These are phyloP conservation scores for Ophthalmolycus amberensis DNA, from an alignment of 2,113 vertebrate genomes.

Conservation along the genomic window DNA sequence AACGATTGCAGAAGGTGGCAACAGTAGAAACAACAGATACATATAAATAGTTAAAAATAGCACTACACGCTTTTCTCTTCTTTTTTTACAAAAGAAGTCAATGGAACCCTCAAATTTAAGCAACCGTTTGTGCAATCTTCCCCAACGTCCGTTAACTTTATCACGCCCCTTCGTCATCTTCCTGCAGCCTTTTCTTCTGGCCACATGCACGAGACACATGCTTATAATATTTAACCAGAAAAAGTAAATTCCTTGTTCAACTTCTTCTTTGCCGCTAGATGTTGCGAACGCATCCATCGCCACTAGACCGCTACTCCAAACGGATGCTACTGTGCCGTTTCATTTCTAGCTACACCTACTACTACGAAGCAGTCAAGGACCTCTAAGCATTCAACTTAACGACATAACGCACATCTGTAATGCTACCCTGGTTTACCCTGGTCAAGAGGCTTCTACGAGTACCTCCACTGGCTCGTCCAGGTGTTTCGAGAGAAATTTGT, in stretches of 20 bases:
- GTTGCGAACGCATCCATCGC: neutral
- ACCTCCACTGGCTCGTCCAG: neutral
- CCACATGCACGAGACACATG: neutral
- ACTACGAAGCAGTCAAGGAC: neutral
- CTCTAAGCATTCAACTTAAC: neutral
- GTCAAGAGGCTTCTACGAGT: neutral
- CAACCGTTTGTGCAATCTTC: slow-evolving; percentile 41
- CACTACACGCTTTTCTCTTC: slow-evolving; percentile 31
- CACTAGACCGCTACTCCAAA: slow-evolving; percentile 11
- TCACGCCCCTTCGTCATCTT: slow-evolving; percentile 5
- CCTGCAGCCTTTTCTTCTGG: neutral
- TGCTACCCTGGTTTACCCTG: slow-evolving; percentile 35
- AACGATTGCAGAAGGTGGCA: slow-evolving; percentile 50
- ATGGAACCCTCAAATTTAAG: slow-evolving; percentile 27
- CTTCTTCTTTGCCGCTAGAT: neutral
- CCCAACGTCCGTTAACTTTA: slow-evolving; percentile 34
- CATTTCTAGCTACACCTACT: neutral
- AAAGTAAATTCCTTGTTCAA: neutral
- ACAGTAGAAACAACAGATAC: slow-evolving; percentile 37
- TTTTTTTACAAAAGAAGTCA: slow-evolving; percentile 22
- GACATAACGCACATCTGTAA: slow-evolving; percentile 15
- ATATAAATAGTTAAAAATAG: slow-evolving; percentile 42
- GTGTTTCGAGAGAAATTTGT: neutral
- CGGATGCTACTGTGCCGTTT: slow-evolving; percentile 23
- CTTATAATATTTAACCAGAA: neutral